Evolutionary conservation across 2,888 invertebrate species (phyloP), one percentile per base, ranked within the genome.

Genomic region (Parapristionchus giblindavisi): DNA sequence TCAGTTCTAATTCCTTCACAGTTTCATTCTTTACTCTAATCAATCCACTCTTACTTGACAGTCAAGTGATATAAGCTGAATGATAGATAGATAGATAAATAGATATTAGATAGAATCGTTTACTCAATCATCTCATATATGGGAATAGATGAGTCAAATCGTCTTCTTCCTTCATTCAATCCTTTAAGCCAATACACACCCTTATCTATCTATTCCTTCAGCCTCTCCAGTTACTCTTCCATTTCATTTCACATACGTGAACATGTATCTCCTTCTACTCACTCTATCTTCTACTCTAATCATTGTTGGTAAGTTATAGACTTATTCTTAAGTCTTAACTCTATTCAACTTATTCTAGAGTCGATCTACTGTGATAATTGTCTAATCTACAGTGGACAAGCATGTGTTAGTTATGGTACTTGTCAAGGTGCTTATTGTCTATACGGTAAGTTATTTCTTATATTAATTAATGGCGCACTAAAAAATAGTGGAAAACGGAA

Each of bases 351-450:
- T 38, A 38, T 36, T 52, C n/a, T 27, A 68, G 68, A 51, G 4
- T 52, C 68, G 3, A 21, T 68, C 27, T 24, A 24, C 14, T 68
- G 68, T 27, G 68, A 68, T 27, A 68, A 52, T 21, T 68, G 68
- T 43, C n/a, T 68, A 4, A 14, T 68, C 17, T 68, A 68, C 68
- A 68, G 38, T 27, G 68, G 68, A 24, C 51, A 68, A 17, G 32
- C 32, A 6, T 68, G 68, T 27, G 52, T 68, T 11, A 56, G 56
- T 38, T 56, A 71, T 38, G 70, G 70, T 0, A 56, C 54, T 0
- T 71, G 70, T 21, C 56, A 54, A 40, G 70, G 70, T 1, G 40
- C 54, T 1, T 71, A 71, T n/a, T 71, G 70, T 32, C 70, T 71
- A 38, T 71, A 71, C n/a, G 70, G 70, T 71, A 3, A 21, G 56